Conservation (phyloP, 2,113 vertebrate species). For the Gila orcuttii region DNA sequence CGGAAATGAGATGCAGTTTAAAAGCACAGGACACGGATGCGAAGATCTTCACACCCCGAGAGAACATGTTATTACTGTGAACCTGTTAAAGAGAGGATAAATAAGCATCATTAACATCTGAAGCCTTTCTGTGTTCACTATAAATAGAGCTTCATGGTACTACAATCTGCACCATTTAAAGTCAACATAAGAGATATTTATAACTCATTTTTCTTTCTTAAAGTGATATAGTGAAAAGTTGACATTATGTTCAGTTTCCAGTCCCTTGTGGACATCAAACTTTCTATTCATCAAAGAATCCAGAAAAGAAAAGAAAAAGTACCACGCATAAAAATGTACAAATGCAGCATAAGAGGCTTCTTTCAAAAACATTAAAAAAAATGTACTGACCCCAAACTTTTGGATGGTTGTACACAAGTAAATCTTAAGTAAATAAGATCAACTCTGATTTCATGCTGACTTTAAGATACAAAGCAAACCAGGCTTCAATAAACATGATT, state of each 20-base stretch:
- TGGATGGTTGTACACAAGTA: background rate
- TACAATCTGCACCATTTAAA: background rate
- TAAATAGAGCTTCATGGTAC: background rate
- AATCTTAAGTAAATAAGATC: background rate
- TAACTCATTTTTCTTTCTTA: background rate
- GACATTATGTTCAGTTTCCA: too few species aligned
- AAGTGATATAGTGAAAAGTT: background rate
- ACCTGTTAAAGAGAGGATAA: slow-evolving; percentile 70
- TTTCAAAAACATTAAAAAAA: too few species aligned
- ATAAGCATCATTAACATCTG: background rate
- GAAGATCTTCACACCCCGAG: slow-evolving; percentile 89
- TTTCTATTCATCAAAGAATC: background rate
- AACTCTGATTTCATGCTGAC: background rate
- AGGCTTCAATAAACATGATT: background rate
- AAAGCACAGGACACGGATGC: slow-evolving; percentile 84
- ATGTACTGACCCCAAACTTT: too few species aligned
- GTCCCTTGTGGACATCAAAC: background rate
- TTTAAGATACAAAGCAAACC: background rate
- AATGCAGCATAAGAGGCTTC: too few species aligned
- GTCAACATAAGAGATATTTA: background rate
- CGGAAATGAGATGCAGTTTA: slow-evolving; percentile 76
- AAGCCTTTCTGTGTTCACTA: background rate
- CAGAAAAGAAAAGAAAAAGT: background rate
- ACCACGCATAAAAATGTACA: background rate
- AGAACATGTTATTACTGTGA: slow-evolving; percentile 93